A percentile compares a stretch with the other conserved stretches of the same genome.
phyloP scores from a whole-genome alignment of 2,113 vertebrate species.

The Halichoerus grypus region DNA sequence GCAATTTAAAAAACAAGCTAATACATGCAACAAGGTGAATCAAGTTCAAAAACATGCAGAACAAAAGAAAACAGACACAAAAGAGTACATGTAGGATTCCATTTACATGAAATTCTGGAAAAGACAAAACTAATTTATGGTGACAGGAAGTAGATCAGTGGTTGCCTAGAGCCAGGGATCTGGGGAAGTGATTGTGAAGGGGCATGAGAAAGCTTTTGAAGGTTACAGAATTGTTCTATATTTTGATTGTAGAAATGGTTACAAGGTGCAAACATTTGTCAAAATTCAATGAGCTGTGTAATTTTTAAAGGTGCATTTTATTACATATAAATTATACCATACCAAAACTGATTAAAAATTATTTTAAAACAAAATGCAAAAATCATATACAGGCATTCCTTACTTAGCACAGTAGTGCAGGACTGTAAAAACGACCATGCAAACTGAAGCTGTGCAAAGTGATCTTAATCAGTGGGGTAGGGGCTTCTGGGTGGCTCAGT shows the following conservation, averaged over 20 bases:
- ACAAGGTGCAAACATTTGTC: conserved; percentile 46
- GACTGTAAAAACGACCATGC: background rate
- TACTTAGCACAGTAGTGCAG: background rate
- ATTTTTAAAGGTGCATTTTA: conserved; percentile 49
- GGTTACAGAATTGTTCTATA: conserved; percentile 12
- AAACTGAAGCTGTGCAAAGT: background rate
- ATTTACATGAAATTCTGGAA: conserved; percentile 58
- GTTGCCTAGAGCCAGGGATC: background rate
- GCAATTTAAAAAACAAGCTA: background rate
- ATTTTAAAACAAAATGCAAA: background rate
- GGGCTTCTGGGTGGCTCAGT: too few species aligned
- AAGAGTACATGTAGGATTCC: background rate
- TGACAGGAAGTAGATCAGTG: conserved; percentile 31
- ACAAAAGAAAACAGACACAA: conserved; percentile 26
- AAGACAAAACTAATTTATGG: conserved; percentile 51
- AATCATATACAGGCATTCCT: background rate
- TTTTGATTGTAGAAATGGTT: conserved; percentile 1
- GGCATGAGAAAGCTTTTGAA: conserved; percentile 44
- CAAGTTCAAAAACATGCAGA: conserved; percentile 42
- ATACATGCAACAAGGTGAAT: background rate
- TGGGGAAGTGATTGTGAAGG: background rate
- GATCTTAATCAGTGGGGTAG: background rate
- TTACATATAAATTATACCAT: background rate
- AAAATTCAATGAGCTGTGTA: conserved; percentile 23
- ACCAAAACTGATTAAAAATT: conserved; percentile 20